Evolutionary conservation across 2,113 vertebrate genomes (phyloP).

Genomic region (Sorex fumeus): DNA sequence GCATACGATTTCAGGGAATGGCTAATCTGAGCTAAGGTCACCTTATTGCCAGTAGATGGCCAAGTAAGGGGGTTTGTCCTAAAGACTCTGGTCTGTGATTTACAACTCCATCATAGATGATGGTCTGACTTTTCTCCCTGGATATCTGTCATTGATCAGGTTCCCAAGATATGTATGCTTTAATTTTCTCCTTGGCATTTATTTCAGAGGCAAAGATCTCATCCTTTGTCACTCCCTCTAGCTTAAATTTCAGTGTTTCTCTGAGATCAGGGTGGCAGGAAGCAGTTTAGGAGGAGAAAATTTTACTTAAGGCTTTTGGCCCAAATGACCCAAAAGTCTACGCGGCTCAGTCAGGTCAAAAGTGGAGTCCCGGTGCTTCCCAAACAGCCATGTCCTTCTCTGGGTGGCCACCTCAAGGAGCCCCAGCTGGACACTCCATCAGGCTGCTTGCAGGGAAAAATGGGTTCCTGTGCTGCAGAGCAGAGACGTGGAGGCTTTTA

Average conservation of each 20-base stretch:
- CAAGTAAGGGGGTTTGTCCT: neutral
- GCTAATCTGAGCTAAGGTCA: neutral
- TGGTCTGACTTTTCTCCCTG: neutral
- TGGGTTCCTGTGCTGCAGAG: slow-evolving; percentile 69
- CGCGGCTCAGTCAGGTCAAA: neutral
- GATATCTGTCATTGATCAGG: slow-evolving; percentile 26
- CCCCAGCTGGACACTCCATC: slow-evolving; percentile 66
- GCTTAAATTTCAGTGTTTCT: slow-evolving; percentile 1
- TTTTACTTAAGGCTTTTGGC: neutral
- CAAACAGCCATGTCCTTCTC: neutral
- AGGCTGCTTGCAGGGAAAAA: slow-evolving; percentile 76
- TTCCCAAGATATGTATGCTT: neutral
- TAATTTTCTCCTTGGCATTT: slow-evolving; percentile 14
- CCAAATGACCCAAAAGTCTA: neutral
- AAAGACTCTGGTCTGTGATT: neutral
- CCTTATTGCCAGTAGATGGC: neutral
- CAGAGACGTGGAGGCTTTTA: slow-evolving; percentile 67
- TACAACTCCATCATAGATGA: neutral
- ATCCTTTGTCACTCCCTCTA: slow-evolving; percentile 3
- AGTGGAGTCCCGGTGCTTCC: slow-evolving; percentile 62
- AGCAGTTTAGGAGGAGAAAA: slow-evolving; percentile 7
- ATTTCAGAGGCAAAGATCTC: slow-evolving; percentile 50
- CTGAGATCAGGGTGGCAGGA: neutral
- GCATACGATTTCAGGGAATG: slow-evolving; percentile 26
- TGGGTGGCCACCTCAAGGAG: slow-evolving; percentile 1